Conservation (phyloP, 2,888 invertebrate species). For the Pyrocoelia pectoralis region DNA sequence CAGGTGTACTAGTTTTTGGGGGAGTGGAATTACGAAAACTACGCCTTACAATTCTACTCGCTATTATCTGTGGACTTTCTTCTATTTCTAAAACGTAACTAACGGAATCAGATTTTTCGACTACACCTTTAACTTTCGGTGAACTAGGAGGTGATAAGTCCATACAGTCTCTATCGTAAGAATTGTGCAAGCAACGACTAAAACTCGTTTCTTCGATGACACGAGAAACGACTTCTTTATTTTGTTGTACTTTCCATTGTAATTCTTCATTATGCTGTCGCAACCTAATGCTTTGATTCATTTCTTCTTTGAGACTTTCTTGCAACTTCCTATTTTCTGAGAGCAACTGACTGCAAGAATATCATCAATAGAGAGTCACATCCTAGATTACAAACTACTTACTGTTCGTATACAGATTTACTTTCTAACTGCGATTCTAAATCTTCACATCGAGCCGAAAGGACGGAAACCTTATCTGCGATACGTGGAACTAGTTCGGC, state of each 20-base stretch:
- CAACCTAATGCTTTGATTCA: constrained; percentile 79
- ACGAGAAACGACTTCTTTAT: constrained; percentile 72
- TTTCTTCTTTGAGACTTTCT: constrained; percentile 78
- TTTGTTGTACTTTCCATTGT: constrained; percentile 85
- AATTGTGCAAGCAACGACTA: constrained; percentile 51
- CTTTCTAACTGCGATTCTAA: constrained; percentile 76
- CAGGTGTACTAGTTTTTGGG: constrained; percentile 55
- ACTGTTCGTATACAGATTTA: constrained; percentile 78
- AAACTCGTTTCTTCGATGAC: constrained; percentile 50
- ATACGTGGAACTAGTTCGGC: constrained; percentile 77
- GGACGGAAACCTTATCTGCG: constrained; percentile 76
- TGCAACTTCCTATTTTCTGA: constrained; percentile 77
- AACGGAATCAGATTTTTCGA: constrained; percentile 86
- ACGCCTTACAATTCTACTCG: constrained; percentile 73
- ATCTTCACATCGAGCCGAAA: constrained; percentile 88
- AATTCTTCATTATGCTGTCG: constrained; percentile 88
- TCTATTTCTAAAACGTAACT: constrained; percentile 86
- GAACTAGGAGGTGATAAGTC: constrained; percentile 69
- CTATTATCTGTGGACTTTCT: constrained; percentile 75
- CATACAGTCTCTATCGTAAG: constrained; percentile 50
- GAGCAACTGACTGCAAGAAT: constrained; percentile 65
- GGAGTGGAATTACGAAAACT: constrained; percentile 68
- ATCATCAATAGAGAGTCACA: no score
- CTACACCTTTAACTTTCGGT: constrained; percentile 82
- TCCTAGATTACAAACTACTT: constrained; percentile 48